Percentiles rank a stretch among this genome's conserved stretches.
phyloP scores from a whole-genome alignment of 2,797 vertebrate genomes.

The Gallinago stenura region DNA sequence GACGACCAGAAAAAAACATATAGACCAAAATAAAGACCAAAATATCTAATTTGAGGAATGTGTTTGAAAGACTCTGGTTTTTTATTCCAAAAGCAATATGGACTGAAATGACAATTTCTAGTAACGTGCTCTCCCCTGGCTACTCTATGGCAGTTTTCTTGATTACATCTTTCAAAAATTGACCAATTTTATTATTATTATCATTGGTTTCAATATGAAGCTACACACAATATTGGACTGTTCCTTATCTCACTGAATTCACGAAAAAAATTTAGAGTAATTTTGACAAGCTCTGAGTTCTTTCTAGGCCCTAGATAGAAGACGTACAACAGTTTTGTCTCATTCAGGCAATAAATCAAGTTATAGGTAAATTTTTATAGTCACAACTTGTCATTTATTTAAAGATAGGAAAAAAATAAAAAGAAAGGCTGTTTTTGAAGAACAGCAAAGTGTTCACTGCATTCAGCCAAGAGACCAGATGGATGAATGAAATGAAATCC shows the following conservation, averaged over 20 bases:
- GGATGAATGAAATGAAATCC: not conserved
- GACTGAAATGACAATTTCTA: not conserved
- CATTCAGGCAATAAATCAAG: not conserved
- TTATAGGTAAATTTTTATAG: not conserved
- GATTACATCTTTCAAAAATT: not conserved
- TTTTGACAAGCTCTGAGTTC: not conserved
- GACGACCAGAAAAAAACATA: not conserved
- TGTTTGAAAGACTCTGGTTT: not conserved
- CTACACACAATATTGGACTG: not conserved
- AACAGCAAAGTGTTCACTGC: not conserved
- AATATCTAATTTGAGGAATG: not conserved
- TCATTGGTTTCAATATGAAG: not conserved
- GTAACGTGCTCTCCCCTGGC: accelerated
- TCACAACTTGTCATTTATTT: not conserved
- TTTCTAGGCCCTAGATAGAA: not conserved
- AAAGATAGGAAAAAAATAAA: not conserved
- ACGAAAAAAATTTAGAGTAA: not conserved
- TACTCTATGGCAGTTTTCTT: not conserved
- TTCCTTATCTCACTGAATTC: not conserved
- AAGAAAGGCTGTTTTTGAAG: not conserved
- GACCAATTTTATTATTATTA: not conserved
- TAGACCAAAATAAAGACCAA: not conserved
- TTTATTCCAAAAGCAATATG: not conserved
- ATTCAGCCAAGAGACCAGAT: conserved; percentile 19
- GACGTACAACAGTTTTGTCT: not conserved